Percentiles rank a stretch among this genome's conserved stretches.
These are phyloP conservation scores for Piliocolobus tephrosceles DNA, from an alignment of 2,113 vertebrate genomes.

Conservation along the genomic window DNA sequence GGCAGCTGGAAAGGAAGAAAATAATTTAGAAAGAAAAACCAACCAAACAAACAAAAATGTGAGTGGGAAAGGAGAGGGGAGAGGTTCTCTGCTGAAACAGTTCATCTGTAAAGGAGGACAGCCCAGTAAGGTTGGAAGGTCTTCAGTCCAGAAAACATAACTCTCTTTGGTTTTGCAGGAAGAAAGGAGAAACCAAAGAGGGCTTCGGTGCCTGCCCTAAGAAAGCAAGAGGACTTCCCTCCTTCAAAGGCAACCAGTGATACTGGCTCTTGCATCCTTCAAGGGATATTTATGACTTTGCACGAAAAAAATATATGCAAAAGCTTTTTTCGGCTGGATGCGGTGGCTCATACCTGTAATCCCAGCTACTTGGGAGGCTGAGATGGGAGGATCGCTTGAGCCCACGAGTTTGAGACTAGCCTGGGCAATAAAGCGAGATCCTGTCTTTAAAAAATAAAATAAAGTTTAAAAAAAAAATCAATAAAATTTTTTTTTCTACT, in stretches of 20 bases:
- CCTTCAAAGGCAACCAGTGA: neutral
- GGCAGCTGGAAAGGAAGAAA: neutral
- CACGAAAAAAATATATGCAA: neutral
- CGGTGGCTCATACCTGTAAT: neutral
- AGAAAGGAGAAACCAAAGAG: neutral
- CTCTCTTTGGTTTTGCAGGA: too few species aligned
- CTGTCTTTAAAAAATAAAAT: neutral
- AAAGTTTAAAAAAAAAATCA: neutral
- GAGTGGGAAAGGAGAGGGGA: too few species aligned
- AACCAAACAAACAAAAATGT: neutral
- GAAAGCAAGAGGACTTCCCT: neutral
- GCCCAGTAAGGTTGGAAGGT: fast-evolving
- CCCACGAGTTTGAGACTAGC: neutral
- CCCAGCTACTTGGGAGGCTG: neutral
- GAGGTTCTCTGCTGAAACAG: neutral
- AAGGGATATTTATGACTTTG: neutral
- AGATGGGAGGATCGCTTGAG: neutral
- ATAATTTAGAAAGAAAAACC: neutral
- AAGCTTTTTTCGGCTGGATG: neutral
- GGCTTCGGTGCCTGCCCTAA: neutral
- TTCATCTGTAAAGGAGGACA: too few species aligned
- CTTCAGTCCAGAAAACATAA: neutral
- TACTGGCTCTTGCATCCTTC: neutral
- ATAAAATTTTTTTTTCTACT: neutral
- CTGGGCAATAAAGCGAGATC: neutral